These are phyloP conservation scores for Austrofundulus limnaeus DNA, from an alignment of 2,113 vertebrate genomes.

Conservation along the genomic window DNA sequence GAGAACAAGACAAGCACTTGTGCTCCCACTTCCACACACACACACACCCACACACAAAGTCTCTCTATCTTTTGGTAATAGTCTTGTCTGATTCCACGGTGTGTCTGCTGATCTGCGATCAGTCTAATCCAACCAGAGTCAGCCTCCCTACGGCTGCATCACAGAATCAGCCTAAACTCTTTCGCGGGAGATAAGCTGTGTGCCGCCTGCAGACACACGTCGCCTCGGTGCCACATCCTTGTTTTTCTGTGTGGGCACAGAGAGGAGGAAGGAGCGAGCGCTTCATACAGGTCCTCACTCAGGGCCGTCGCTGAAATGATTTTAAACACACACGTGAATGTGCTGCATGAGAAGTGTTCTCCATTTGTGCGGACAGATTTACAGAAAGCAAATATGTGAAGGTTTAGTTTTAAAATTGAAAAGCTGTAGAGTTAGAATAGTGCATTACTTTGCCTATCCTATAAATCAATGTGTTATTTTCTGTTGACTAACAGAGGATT, in stretches of 20 bases:
- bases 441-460: background rate
- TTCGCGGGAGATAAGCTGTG: constrained; percentile 51
- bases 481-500: background rate
- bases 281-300: constrained; percentile 14
- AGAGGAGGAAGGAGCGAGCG: background rate
- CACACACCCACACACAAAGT: constrained; percentile 20
- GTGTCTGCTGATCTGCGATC: constrained; percentile 61
- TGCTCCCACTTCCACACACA: background rate
- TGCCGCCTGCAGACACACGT: constrained; percentile 53
- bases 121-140: constrained; percentile 52
- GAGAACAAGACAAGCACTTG: constrained; percentile 21
- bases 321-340: background rate
- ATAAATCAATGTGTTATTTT: background rate
- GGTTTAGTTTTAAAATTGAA: background rate
- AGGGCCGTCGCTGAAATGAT: background rate
- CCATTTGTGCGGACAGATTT: background rate
- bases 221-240: constrained; percentile 28
- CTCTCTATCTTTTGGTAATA: constrained; percentile 54
- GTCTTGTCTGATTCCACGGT: constrained; percentile 59
- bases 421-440: background rate
- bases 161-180: constrained; percentile 52
- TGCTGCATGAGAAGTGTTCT: background rate
- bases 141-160: constrained; percentile 49
- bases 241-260: constrained; percentile 31
- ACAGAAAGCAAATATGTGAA: background rate